These are phyloP conservation scores for Solenodon paradoxus DNA, from an alignment of 2,113 vertebrate species.

Conservation along the genomic window DNA sequence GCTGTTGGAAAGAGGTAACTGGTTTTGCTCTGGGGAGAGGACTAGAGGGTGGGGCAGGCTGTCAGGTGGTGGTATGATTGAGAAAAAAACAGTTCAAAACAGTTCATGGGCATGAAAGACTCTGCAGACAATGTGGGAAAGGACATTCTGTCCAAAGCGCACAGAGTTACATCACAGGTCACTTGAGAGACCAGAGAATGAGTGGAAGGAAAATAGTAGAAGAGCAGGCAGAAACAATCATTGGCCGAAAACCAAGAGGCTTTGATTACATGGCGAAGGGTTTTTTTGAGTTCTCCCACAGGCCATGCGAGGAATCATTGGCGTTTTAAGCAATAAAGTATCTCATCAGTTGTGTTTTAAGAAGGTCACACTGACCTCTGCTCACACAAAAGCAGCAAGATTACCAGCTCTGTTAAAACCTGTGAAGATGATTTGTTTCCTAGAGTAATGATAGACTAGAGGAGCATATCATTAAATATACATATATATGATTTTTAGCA, in stretches of 20 bases:
- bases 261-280: background rate
- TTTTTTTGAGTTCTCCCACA: constrained; percentile 8
- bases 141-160: background rate
- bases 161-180: background rate
- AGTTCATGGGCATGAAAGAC: background rate
- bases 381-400: constrained; percentile 44
- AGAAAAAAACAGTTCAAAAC: background rate
- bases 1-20: background rate
- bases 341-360: background rate
- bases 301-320: background rate
- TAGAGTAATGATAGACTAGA: constrained; percentile 14
- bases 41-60: background rate
- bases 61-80: background rate
- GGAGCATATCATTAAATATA: background rate
- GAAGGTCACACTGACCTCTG: constrained; percentile 57
- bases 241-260: background rate
- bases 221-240: background rate
- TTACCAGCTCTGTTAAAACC: constrained; percentile 41
- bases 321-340: background rate
- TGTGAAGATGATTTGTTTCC: constrained; percentile 45
- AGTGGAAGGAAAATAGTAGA: background rate
- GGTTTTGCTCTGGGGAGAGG: background rate
- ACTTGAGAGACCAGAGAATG: background rate
- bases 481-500: constrained; percentile 11
- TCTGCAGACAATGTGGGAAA: background rate